A percentile compares a stretch with the other conserved stretches of the same genome.
phyloP scores from a whole-genome alignment of 2,888 invertebrate genomes.

The Drosophila subquinaria region DNA sequence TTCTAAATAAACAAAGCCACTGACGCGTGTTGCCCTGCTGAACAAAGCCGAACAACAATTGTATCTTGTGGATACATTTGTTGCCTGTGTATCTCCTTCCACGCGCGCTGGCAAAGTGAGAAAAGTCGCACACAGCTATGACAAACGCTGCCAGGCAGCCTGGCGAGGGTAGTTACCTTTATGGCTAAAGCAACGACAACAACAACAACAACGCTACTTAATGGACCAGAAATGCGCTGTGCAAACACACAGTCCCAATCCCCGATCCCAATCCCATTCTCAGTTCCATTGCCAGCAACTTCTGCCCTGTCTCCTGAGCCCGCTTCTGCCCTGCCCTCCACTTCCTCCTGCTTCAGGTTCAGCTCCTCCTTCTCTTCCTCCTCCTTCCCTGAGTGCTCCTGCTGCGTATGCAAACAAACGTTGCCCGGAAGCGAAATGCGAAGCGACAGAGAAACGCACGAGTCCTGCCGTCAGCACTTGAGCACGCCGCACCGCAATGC shows the following conservation, averaged over 20 bases:
- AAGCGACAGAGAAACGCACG: slow-evolving; percentile 57
- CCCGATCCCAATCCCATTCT: slow-evolving; percentile 1
- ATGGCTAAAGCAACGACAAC: slow-evolving; percentile 40
- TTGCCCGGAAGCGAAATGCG: slow-evolving; percentile 76
- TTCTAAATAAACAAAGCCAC: slow-evolving; percentile 68
- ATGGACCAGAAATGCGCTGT: slow-evolving; percentile 80
- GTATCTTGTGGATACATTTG: slow-evolving; percentile 66
- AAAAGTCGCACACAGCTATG: slow-evolving; percentile 80
- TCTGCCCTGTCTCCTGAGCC: neutral
- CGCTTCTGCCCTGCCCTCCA: slow-evolving; percentile 7
- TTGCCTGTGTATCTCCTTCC: neutral
- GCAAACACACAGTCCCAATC: slow-evolving; percentile 67
- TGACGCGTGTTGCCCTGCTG: slow-evolving; percentile 63
- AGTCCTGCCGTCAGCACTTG: slow-evolving; percentile 69
- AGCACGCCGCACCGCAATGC: slow-evolving; percentile 68
- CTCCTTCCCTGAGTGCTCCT: slow-evolving; percentile 40
- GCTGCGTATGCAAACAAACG: slow-evolving; percentile 80
- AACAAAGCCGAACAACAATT: slow-evolving; percentile 55
- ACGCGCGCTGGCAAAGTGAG: slow-evolving; percentile 60
- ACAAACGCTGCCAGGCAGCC: slow-evolving; percentile 54
- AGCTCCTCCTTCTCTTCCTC: slow-evolving; percentile 6
- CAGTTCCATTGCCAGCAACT: slow-evolving; percentile 2
- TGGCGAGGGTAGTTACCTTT: slow-evolving; percentile 53
- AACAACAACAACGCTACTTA: slow-evolving; percentile 66
- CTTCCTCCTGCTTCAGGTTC: neutral